Conservation (phyloP, 2,797 vertebrate genomes). For the Meriones psammophilus region DNA sequence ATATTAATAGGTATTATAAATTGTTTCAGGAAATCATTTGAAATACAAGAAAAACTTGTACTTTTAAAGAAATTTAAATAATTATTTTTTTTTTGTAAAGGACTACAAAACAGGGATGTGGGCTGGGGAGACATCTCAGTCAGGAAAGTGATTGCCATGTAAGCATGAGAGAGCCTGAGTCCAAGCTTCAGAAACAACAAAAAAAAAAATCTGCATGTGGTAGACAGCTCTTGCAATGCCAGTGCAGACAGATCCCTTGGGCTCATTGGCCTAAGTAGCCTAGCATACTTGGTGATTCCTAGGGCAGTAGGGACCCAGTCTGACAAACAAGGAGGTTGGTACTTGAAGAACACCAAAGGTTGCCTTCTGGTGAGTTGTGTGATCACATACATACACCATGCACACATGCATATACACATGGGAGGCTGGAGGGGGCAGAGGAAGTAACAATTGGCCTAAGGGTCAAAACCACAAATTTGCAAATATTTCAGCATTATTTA, state of each 20-base stretch:
- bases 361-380: not conserved
- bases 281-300: not conserved
- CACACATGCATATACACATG: not conserved
- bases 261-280: not conserved
- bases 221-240: not conserved
- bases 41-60: conserved; percentile 1
- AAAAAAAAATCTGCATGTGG: not conserved
- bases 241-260: not conserved
- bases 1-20: conserved; percentile 19
- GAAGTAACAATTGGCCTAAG: not conserved
- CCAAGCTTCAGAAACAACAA: not conserved
- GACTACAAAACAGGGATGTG: not conserved
- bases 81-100: not conserved
- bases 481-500: conserved; percentile 53
- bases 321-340: not conserved
- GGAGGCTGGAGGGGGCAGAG: not conserved
- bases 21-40: conserved; percentile 40
- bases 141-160: not conserved
- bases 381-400: not conserved
- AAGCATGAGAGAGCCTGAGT: not conserved
- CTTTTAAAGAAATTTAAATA: conserved; percentile 45
- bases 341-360: not conserved
- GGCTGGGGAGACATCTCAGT: not conserved
- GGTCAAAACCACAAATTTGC: conserved; percentile 2
- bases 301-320: not conserved